A percentile compares a stretch with the other conserved stretches of the same genome.
Conservation (phyloP, 1,140 invertebrate species). For the Bacillus rossius region DNA sequence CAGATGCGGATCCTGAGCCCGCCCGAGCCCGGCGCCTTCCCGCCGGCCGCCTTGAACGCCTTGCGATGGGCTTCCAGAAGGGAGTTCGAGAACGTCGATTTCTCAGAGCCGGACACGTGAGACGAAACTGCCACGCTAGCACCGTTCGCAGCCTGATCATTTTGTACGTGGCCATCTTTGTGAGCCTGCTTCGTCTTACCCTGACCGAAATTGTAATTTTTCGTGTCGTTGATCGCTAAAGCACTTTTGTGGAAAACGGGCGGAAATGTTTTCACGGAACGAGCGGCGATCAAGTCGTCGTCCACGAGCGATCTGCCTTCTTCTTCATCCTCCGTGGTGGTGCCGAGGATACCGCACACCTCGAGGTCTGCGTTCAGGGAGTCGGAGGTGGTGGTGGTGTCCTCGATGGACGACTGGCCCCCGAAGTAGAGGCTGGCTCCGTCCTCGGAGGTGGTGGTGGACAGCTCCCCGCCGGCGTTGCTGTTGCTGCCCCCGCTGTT, state of each 20-base stretch:
- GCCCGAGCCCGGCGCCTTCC: constrained; percentile 1
- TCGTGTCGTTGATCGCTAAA: background rate
- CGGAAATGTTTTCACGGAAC: background rate
- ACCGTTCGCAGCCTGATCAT: constrained; percentile 10
- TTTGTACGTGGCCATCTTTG: background rate
- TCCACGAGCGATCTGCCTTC: background rate
- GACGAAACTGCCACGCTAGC: background rate
- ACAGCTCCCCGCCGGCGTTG: background rate
- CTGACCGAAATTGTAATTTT: too few relatives aligned
- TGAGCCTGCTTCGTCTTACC: too few relatives aligned
- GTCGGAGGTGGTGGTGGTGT: constrained; percentile 40
- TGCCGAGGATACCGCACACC: constrained; percentile 41
- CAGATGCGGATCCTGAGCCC: constrained; percentile 18
- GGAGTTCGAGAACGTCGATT: constrained; percentile 6
- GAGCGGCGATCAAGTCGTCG: background rate
- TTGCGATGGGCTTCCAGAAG: constrained; percentile 16
- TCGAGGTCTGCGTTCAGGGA: constrained; percentile 46
- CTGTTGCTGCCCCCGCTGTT: constrained; percentile 1
- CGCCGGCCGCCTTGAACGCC: constrained; percentile 19
- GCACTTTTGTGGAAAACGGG: background rate
- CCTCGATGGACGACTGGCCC: constrained; percentile 42
- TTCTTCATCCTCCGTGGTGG: constrained; percentile 21
- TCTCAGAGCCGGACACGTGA: too few relatives aligned
- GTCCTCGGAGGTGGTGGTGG: constrained; percentile 9
- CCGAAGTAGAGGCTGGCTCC: constrained; percentile 26